Evolutionary conservation across 2,113 vertebrate genomes (phyloP).

Genomic region (Gila orcuttii): DNA sequence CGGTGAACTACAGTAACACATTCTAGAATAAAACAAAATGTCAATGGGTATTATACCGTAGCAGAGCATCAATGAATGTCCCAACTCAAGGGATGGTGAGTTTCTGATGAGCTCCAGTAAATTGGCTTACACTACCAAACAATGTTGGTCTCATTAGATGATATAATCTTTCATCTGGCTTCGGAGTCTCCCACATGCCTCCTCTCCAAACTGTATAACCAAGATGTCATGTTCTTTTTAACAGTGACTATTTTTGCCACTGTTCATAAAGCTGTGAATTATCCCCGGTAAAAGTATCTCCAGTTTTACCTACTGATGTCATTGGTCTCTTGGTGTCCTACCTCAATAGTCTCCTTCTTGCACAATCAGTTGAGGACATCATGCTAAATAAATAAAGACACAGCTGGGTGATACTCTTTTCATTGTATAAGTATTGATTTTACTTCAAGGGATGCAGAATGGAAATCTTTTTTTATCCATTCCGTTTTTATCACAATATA

Average conservation of each 20-base stretch:
- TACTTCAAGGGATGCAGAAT: background rate
- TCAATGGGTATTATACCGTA: background rate
- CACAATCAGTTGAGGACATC: background rate
- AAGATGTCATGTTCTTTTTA: background rate
- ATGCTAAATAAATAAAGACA: background rate
- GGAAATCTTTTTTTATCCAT: background rate
- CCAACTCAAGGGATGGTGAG: background rate
- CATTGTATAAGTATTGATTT: constrained; percentile 9
- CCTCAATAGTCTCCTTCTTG: background rate
- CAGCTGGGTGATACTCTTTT: background rate
- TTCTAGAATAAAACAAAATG: background rate
- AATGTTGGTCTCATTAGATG: background rate
- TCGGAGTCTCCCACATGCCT: background rate
- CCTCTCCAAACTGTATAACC: background rate
- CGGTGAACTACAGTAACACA: background rate
- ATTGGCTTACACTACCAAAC: background rate
- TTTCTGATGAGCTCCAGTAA: background rate
- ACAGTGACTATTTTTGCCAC: background rate
- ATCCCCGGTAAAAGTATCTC: background rate
- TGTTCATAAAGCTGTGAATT: constrained; percentile 4
- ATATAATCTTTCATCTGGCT: background rate
- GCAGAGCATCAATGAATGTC: background rate
- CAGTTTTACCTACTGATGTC: background rate
- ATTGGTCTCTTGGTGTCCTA: background rate
- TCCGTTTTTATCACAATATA: background rate